Evolutionary conservation across 23 tunicate species (phyloP).

Genomic region (Ascidia mentula): DNA sequence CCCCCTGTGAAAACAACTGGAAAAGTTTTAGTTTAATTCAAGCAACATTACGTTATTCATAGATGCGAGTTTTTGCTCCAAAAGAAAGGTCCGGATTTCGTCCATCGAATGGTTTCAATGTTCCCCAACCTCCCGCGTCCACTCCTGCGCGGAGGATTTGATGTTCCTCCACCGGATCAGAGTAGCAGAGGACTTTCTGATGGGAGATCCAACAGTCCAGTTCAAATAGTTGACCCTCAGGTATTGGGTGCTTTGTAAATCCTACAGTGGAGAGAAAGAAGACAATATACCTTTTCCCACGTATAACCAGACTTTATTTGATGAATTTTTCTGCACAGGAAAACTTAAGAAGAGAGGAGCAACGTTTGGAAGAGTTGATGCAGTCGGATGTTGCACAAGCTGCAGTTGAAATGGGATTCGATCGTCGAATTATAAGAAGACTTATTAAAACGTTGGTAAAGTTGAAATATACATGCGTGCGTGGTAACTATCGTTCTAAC

Average conservation of each 20-base stretch:
- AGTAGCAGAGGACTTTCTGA: not conserved
- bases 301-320: not conserved
- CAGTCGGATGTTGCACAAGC: not conserved
- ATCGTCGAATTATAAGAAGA: not conserved
- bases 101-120: slow-evolving; percentile 26
- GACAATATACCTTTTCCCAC: no score
- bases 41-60: not conserved
- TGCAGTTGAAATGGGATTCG: not conserved
- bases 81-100: slow-evolving; percentile 42
- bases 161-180: slow-evolving; percentile 22
- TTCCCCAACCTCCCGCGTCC: slow-evolving; percentile 40
- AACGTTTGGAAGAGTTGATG: not conserved
- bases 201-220: slow-evolving; percentile 5
- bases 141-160: slow-evolving; percentile 14
- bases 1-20: not conserved
- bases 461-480: no score
- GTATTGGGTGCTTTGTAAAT: not conserved
- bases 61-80: slow-evolving; percentile 51
- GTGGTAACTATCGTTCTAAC: no score
- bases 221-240: slow-evolving; percentile 25
- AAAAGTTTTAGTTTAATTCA: not conserved
- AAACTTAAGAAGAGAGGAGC: not conserved
- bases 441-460: not conserved
- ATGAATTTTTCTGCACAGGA: not conserved
- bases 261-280: not conserved